Conservation (phyloP, 2,113 vertebrate genomes). For the Merops nubicus region DNA sequence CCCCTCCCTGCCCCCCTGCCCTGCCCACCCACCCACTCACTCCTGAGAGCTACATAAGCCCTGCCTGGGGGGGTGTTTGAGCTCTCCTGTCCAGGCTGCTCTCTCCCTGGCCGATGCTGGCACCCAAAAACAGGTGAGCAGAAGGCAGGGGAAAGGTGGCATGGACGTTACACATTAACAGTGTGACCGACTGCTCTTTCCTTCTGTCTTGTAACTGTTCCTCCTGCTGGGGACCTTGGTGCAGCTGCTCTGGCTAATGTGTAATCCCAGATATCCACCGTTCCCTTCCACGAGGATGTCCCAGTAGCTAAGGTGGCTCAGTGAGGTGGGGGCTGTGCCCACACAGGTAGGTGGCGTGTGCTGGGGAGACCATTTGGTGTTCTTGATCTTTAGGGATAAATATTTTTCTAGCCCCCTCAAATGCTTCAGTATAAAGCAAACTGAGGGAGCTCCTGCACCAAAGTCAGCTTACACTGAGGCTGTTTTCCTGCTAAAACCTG, state of each 20-base stretch:
- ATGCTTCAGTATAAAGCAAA: background rate
- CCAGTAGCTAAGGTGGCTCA: background rate
- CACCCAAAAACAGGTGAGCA: background rate
- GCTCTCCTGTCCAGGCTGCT: background rate
- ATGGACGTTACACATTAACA: conserved; percentile 1
- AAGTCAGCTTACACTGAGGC: accelerated
- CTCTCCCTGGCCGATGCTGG: background rate
- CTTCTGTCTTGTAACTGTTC: background rate
- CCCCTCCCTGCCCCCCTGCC: accelerated
- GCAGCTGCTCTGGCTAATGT: conserved; percentile 38
- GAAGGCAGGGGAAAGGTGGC: background rate
- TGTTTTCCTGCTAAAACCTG: background rate
- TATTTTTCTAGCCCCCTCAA: background rate
- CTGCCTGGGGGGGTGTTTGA: accelerated
- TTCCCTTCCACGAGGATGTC: background rate
- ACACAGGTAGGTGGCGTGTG: accelerated
- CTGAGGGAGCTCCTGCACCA: accelerated
- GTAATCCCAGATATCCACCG: background rate
- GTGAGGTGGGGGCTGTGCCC: background rate
- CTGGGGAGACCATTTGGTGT: background rate
- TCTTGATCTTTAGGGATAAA: background rate
- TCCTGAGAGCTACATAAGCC: background rate
- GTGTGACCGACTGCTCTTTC: background rate
- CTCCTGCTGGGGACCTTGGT: background rate
- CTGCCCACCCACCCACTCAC: accelerated